Evolutionary conservation across 2,113 vertebrate species (phyloP), one percentile per base, ranked within the genome.

Genomic region (Mobula hypostoma): DNA sequence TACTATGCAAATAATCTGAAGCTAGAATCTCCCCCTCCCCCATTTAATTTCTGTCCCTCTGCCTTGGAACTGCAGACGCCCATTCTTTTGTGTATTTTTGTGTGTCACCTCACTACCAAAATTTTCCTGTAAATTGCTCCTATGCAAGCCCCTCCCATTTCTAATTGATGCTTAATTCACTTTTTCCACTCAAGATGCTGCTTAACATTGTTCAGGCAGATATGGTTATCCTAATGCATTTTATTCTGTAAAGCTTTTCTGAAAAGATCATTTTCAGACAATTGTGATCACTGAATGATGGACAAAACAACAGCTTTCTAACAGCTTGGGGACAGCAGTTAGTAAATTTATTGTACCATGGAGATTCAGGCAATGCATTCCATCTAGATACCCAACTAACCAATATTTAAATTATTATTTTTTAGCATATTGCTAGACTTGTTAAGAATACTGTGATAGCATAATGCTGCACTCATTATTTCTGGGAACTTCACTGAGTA

Each of bases 141-240:
- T 27, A 74, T 74, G 90, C 36, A 74, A 29, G 36, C 21, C 74
- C 91, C 91, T 93, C 91, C 91, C 91, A 76, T 48, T 93, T 93
- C 68, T 74, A 93, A 93, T 93, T 93, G 91, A 93, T 72, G 32
- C 91, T 70, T 93, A 93, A 93, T 93, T 93, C 91, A 48, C 70
- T 72, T 93, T 76, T 93, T 93, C 91, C 91, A 93, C 91, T 93
- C 91, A 93, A 93, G 70, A 76, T 93, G 91, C 68, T 72, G 24
- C 36, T 14, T 74, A 93, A 56, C 70, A 93, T 93, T 93, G 91
- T 93, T 93, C n/a, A 8, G 91, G 74, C 91, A 93, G 91, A 93
- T 93, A 93, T 74, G 70, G 91, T 27, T 70, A 93, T 48, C 40
- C 56, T 70, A 93, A 29, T 93, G 70, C 70, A 48, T 90, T 29